A percentile compares a stretch with the other conserved stretches of the same genome.
These are phyloP conservation scores for Caenorhabditis remanei DNA, from an alignment of 1,140 invertebrate genomes.

Conservation along the genomic window DNA sequence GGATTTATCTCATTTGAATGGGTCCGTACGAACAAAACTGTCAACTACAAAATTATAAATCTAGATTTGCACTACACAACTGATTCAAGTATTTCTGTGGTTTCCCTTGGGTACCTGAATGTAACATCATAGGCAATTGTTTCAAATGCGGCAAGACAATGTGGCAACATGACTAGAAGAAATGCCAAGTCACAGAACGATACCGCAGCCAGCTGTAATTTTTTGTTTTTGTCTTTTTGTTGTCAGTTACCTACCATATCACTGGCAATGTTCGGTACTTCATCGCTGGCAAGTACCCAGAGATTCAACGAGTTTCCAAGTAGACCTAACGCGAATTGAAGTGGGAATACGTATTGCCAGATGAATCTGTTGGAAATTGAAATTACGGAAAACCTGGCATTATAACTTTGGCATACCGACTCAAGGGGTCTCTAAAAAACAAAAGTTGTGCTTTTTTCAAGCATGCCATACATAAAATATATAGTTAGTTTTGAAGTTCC, in stretches of 20 bases:
- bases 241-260: constrained; percentile 70
- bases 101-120: constrained; percentile 64
- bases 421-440: constrained; percentile 56
- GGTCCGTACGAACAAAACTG: too few relatives aligned
- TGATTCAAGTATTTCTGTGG: too few relatives aligned
- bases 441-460: constrained; percentile 56
- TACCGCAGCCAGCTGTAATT: constrained; percentile 75
- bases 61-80: too few relatives aligned
- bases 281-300: constrained; percentile 73
- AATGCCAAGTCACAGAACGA: constrained; percentile 75
- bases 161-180: constrained; percentile 73
- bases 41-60: too few relatives aligned
- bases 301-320: constrained; percentile 76
- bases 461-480: constrained; percentile 43
- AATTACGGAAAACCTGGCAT: neutral
- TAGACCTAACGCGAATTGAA: constrained; percentile 73
- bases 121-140: constrained; percentile 65
- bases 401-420: neutral
- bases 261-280: constrained; percentile 75
- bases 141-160: constrained; percentile 72
- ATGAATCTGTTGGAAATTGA: constrained; percentile 51
- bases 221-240: neutral
- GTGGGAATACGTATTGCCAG: constrained; percentile 73
- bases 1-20: too few relatives aligned
- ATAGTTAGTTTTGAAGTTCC: neutral